phyloP scores from a whole-genome alignment of 1,140 invertebrate genomes.

The Drosophila repleta region DNA sequence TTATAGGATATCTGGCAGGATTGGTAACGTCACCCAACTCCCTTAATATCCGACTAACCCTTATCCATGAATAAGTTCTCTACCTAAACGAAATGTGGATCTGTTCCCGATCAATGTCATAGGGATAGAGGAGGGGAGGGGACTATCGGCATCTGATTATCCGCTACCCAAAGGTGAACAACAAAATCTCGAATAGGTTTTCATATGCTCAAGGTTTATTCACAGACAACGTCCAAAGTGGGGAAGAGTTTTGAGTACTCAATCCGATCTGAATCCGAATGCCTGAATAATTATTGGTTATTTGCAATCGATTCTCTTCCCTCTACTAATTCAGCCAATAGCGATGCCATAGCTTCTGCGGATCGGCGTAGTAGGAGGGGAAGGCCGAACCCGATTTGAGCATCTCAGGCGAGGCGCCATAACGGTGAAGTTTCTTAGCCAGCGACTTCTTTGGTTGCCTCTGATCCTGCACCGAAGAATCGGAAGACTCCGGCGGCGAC shows the following conservation, averaged over 20 bases:
- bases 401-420: constrained; percentile 33
- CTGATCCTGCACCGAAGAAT: neutral
- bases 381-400: constrained; percentile 24
- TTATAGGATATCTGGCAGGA: no score
- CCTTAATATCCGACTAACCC: no score
- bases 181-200: neutral
- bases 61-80: no score
- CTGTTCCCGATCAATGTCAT: no score
- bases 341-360: neutral
- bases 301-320: neutral
- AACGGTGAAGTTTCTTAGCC: constrained; percentile 12
- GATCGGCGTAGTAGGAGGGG: constrained; percentile 17
- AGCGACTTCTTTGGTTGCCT: neutral
- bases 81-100: no score
- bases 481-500: neutral
- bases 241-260: neutral
- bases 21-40: no score
- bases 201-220: constrained; percentile 24
- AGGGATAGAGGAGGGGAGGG: no score
- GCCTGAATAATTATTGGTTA: neutral
- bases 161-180: no score
- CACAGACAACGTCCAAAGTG: neutral
- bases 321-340: neutral
- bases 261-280: no score
- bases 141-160: no score